Evolutionary conservation across 2,888 invertebrate genomes (phyloP), one percentile per base, ranked within the genome.

Genomic region (Erebia epiphron): DNA sequence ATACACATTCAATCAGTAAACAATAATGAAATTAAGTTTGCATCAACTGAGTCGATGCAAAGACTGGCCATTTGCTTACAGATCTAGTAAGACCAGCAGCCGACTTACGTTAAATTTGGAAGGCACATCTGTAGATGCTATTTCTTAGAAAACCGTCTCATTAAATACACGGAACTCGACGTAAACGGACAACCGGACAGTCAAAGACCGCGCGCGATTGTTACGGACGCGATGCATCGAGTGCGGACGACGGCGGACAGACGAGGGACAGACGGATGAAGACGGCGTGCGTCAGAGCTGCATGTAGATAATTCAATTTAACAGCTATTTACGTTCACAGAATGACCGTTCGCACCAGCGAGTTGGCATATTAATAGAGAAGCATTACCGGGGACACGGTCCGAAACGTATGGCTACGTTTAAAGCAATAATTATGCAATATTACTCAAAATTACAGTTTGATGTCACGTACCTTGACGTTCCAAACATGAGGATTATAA

Each of bases 251-350:
- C 43, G 43, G 46, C 7, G 7, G 54, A 9, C 10, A 18, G 18
- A 18, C 8, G 11, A 5, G 65, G 63, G 70, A 62, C 67, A 68
- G 46, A 62, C 49, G 13, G 14, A 49, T 14, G 41, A 43, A 26
- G 16, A 16, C 41, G 16, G 54, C 74, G 73, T 54, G 69, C 49
- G 67, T 2, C 21, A 5, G 56, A 57, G 65, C 68, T 71, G 71
- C 74, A 71, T 57, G 13, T 14, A 26, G 60, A 70, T 82, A 82
- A 82, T 82, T 78, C 71, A 80, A 81, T 82, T 81, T 76, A 74
- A 73, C 72, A 73, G 71, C 58, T 79, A 78, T 77, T 76, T 78
- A 60, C 66, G 72, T 71, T 67, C 63, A 35, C 43, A 46, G 46
- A 61, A 14, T 46, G 46, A 18, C 46, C 61, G 8, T 46, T 61